phyloP scores from a whole-genome alignment of 2,113 vertebrate species.

The Pedionomus torquatus region DNA sequence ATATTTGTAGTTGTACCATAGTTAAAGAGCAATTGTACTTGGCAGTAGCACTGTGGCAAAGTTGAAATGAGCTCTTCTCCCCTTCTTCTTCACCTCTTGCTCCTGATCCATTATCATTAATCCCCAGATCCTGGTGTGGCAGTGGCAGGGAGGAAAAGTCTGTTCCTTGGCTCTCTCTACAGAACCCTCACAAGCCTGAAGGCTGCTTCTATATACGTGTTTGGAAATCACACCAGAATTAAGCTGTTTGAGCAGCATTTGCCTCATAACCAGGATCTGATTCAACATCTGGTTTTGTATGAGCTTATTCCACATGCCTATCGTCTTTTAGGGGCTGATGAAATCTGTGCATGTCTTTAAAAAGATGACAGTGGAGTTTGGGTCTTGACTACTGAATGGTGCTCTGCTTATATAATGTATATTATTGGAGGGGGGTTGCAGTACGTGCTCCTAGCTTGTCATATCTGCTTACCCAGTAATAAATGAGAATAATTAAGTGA shows the following conservation, averaged over 20 bases:
- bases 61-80: background rate
- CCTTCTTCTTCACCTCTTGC: background rate
- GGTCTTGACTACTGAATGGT: background rate
- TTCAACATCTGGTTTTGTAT: rapidly evolving
- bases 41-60: background rate
- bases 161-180: background rate
- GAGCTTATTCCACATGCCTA: background rate
- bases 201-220: background rate
- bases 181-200: background rate
- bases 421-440: background rate
- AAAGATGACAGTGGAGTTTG: background rate
- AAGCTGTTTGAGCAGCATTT: background rate
- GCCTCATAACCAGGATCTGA: background rate
- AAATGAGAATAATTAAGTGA: background rate
- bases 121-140: background rate
- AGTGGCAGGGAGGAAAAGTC: background rate
- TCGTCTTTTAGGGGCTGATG: background rate
- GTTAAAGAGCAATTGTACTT: background rate
- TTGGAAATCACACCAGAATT: background rate
- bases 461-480: background rate
- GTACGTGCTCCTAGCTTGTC: background rate
- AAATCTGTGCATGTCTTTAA: background rate
- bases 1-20: background rate
- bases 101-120: background rate
- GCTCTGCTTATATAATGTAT: background rate